These are phyloP conservation scores for Meiosimyza platycephala DNA, from an alignment of 2,888 invertebrate species.

Conservation along the genomic window DNA sequence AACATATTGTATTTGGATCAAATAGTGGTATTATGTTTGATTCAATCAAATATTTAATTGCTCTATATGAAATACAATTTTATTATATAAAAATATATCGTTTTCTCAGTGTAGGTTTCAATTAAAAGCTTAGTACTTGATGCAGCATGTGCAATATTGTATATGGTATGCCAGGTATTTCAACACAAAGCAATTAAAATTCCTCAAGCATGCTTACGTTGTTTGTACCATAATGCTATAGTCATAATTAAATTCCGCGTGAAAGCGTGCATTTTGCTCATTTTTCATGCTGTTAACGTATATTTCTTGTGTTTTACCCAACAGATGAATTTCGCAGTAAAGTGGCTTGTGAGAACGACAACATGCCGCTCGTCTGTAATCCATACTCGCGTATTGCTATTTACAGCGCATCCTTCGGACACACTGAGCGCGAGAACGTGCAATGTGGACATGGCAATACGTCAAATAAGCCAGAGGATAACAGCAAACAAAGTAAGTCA, in stretches of 20 bases:
- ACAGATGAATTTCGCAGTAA: slow-evolving; percentile 94
- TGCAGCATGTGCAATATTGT: no score
- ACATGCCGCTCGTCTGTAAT: slow-evolving; percentile 87
- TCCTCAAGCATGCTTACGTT: no score
- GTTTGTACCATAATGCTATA: background rate
- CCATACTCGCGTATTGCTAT: slow-evolving; percentile 89
- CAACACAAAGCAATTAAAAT: no score
- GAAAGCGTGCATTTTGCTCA: slow-evolving; percentile 32
- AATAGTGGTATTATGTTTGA: no score
- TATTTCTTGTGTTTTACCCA: slow-evolving; percentile 52
- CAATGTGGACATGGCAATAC: slow-evolving; percentile 79
- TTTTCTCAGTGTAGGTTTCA: background rate
- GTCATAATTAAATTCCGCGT: slow-evolving; percentile 40
- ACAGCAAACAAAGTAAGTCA: slow-evolving; percentile 55
- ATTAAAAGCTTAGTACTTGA: no score
- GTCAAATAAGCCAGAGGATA: slow-evolving; percentile 52
- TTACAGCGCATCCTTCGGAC: slow-evolving; percentile 92
- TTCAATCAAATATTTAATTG: no score
- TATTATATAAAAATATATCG: slow-evolving; percentile 51
- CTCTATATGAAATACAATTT: no score
- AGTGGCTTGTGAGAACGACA: slow-evolving; percentile 92
- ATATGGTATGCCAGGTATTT: slow-evolving; percentile 19
- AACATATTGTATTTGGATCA: no score
- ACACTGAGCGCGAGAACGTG: slow-evolving; percentile 87
- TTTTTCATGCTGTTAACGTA: background rate